Conservation (phyloP, 2,888 invertebrate species). For the Apoda limacodes region DNA sequence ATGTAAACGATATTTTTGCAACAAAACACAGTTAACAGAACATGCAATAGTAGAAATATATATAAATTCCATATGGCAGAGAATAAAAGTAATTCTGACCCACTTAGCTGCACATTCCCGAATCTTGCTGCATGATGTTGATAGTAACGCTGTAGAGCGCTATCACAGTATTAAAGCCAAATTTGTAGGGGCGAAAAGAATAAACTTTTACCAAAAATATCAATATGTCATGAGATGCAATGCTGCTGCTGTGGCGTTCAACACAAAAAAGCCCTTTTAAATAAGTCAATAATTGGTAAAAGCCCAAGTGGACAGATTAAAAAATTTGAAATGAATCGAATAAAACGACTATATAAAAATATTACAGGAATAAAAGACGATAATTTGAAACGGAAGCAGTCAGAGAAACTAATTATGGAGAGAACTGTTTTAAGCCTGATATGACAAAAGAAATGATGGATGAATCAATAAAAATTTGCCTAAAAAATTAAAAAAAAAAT, state of each 20-base stretch:
- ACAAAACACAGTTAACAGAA: too few species aligned
- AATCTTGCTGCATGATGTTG: constrained; percentile 1
- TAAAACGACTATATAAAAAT: background rate
- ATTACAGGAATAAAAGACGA: background rate
- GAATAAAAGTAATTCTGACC: too few species aligned
- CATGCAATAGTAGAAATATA: too few species aligned
- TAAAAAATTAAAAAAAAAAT: background rate
- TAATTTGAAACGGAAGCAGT: background rate
- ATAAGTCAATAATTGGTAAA: constrained; percentile 1
- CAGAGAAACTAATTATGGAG: constrained; percentile 2
- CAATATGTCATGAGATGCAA: constrained; percentile 3
- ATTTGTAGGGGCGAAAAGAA: constrained; percentile 8
- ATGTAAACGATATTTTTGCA: too few species aligned
- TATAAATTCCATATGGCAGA: too few species aligned
- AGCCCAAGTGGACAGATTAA: constrained; percentile 2
- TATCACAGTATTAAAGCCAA: constrained; percentile 10
- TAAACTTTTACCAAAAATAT: constrained; percentile 5
- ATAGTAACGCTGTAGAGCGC: constrained; percentile 5
- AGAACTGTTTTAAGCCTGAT: background rate
- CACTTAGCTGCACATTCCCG: background rate
- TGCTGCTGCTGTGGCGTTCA: constrained; percentile 8
- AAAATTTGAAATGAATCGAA: constrained; percentile 5
- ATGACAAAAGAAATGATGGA: background rate
- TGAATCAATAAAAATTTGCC: background rate
- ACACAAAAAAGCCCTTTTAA: background rate